Conservation (phyloP, 2,113 vertebrate genomes). For the Macrotus californicus region DNA sequence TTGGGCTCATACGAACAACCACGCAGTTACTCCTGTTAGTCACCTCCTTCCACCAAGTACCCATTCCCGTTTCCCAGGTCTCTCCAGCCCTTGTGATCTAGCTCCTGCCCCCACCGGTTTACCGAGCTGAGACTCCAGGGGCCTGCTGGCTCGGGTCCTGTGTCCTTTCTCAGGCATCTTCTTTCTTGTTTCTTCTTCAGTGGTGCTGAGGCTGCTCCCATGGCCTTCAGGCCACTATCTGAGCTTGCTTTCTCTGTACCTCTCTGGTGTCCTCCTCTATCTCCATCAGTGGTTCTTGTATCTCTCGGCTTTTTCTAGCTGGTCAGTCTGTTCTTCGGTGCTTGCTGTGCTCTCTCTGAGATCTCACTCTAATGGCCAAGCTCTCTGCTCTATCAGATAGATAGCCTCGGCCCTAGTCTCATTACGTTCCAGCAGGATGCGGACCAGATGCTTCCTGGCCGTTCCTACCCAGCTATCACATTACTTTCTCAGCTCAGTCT, state of each 20-base stretch:
- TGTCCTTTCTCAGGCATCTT: background rate
- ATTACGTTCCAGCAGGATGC: background rate
- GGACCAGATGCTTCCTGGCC: background rate
- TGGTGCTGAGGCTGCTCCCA: background rate
- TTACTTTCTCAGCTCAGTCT: background rate
- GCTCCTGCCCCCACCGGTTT: background rate
- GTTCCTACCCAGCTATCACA: background rate
- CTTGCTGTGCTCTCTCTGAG: background rate
- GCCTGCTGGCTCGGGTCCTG: background rate
- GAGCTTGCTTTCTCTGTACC: background rate
- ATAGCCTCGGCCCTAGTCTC: background rate
- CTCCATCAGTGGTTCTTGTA: background rate
- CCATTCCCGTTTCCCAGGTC: background rate
- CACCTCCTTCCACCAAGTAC: no score
- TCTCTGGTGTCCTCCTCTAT: background rate
- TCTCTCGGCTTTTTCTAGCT: background rate
- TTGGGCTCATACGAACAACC: accelerated
- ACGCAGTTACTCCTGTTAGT: accelerated
- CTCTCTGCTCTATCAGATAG: no score
- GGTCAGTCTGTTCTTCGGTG: background rate
- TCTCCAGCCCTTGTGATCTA: background rate
- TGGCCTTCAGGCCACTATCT: accelerated
- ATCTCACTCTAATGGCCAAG: background rate
- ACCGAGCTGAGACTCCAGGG: background rate
- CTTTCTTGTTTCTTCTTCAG: background rate